Evolutionary conservation across 2,113 vertebrate genomes (phyloP).

Genomic region (Elachura formosa): DNA sequence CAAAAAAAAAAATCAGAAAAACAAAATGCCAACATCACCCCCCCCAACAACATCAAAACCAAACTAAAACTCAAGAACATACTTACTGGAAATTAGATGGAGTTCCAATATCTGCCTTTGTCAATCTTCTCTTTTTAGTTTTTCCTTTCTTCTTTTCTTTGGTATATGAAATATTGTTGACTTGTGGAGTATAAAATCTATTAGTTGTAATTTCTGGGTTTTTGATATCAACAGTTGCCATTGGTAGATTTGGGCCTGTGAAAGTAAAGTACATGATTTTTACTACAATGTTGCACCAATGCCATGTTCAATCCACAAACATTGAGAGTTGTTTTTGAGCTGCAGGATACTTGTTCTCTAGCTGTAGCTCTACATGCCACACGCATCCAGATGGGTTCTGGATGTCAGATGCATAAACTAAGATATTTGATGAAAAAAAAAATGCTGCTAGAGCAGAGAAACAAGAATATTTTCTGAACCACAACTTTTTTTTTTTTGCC

Average conservation of each 20-base stretch:
- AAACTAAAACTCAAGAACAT: background rate
- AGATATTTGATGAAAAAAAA: background rate
- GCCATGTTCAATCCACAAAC: background rate
- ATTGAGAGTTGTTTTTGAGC: background rate
- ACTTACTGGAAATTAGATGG: slow-evolving; percentile 98
- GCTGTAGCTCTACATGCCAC: background rate
- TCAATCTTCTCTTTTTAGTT: slow-evolving; percentile 93
- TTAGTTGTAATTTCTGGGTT: slow-evolving; percentile 97
- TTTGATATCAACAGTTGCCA: slow-evolving; percentile 98
- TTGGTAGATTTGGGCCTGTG: slow-evolving; percentile 88
- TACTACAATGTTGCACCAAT: background rate
- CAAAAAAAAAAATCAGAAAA: background rate
- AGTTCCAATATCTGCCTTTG: slow-evolving; percentile 97
- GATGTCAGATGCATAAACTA: background rate
- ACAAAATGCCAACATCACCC: background rate
- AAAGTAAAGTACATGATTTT: background rate
- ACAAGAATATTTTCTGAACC: background rate
- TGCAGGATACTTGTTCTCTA: background rate
- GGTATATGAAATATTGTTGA: slow-evolving; percentile 91
- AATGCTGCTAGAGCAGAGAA: background rate
- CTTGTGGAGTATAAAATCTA: slow-evolving; percentile 86
- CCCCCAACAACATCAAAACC: background rate
- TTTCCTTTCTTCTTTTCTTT: slow-evolving; percentile 95
- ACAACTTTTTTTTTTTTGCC: background rate
- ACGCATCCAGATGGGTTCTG: background rate